Conservation (phyloP, 2,113 vertebrate species). For the Oryzias curvinotus region DNA sequence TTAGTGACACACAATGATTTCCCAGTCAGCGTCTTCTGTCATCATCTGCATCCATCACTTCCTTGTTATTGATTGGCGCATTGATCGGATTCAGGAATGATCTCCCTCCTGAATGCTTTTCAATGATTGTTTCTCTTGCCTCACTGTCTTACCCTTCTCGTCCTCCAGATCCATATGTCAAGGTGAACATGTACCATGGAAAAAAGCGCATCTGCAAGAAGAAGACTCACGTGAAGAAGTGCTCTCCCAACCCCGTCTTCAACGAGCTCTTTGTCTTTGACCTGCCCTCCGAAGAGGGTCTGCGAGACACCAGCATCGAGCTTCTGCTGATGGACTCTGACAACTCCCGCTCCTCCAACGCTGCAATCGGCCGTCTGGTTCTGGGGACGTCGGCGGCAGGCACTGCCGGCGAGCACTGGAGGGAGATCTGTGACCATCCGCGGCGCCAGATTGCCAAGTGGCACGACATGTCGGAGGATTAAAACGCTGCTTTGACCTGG, state of each 20-base stretch:
- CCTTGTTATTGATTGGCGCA: slow-evolving; percentile 47
- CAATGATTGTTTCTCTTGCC: neutral
- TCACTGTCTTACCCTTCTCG: slow-evolving; percentile 1
- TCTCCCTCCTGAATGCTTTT: slow-evolving; percentile 11
- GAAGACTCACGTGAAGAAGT: slow-evolving; percentile 98
- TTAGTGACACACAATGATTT: slow-evolving; percentile 39
- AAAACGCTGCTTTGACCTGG: slow-evolving; percentile 45
- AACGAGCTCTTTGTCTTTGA: slow-evolving; percentile 99
- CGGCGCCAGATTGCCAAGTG: slow-evolving; percentile 98
- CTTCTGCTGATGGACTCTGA: slow-evolving; percentile 98
- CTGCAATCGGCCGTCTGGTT: slow-evolving; percentile 86
- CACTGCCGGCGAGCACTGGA: slow-evolving; percentile 94
- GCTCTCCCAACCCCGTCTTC: slow-evolving; percentile 94
- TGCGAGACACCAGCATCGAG: slow-evolving; percentile 95
- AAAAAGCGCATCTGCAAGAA: slow-evolving; percentile 98
- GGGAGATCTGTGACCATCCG: slow-evolving; percentile 96
- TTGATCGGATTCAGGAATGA: slow-evolving; percentile 46
- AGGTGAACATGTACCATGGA: slow-evolving; percentile 95
- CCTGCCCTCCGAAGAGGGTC: slow-evolving; percentile 87
- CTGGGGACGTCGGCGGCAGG: slow-evolving; percentile 86
- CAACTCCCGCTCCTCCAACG: slow-evolving; percentile 71
- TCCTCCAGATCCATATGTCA: slow-evolving; percentile 91
- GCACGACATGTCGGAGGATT: slow-evolving; percentile 91
- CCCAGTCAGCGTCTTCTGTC: slow-evolving; percentile 37
- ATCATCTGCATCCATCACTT: slow-evolving; percentile 51